These are phyloP conservation scores for Spermophilus dauricus DNA, from an alignment of 2,113 vertebrate species.

Conservation along the genomic window DNA sequence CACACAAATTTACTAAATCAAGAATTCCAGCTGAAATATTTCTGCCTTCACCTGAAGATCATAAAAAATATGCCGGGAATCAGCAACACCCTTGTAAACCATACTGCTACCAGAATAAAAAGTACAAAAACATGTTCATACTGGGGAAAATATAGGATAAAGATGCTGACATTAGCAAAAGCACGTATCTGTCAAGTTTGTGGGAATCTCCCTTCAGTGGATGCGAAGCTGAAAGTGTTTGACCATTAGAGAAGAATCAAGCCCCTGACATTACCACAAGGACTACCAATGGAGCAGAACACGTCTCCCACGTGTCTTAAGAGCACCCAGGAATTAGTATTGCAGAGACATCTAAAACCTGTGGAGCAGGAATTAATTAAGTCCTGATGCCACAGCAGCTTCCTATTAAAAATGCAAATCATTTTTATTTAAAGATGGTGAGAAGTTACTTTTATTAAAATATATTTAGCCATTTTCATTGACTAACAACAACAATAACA, in stretches of 20 bases:
- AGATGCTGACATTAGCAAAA: conserved; percentile 92
- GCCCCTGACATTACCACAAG: conserved; percentile 94
- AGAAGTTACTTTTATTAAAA: conserved; percentile 64
- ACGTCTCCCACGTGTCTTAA: conserved; percentile 90
- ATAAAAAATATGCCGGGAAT: conserved; percentile 96
- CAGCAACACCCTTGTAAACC: conserved; percentile 96
- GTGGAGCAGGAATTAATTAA: conserved; percentile 84
- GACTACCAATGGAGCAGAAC: conserved; percentile 94
- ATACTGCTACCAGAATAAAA: conserved; percentile 93
- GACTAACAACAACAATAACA: background rate
- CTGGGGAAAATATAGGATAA: conserved; percentile 96
- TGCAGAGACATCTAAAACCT: conserved; percentile 88
- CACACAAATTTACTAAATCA: conserved; percentile 87
- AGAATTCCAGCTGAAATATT: conserved; percentile 91
- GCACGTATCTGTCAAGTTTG: conserved; percentile 93
- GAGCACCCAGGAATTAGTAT: conserved; percentile 93
- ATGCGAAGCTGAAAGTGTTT: conserved; percentile 93
- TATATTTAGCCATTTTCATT: background rate
- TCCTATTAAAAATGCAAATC: background rate
- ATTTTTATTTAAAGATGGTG: conserved; percentile 13
- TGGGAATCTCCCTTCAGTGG: conserved; percentile 97
- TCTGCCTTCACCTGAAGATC: conserved; percentile 92
- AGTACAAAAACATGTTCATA: conserved; percentile 92
- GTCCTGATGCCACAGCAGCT: background rate
- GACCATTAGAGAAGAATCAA: conserved; percentile 97